phyloP scores from a whole-genome alignment of 64 coral and sea anemone species.

The Montipora sp. region DNA sequence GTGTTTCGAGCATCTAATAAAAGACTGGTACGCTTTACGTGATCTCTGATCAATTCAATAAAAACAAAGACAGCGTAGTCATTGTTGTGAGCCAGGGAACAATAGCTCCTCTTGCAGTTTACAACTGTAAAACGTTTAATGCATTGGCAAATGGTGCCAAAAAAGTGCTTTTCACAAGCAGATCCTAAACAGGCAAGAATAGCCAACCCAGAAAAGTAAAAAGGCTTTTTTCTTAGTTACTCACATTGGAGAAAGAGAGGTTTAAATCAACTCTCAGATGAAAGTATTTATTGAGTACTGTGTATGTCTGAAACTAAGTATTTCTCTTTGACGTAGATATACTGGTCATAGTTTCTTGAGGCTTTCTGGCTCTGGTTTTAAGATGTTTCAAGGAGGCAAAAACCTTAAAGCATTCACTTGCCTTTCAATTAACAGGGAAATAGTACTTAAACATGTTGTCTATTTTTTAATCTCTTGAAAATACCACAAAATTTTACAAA shows the following conservation, averaged over 20 bases:
- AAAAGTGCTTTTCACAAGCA: not conserved
- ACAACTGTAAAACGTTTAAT: not conserved
- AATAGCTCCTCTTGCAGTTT: not conserved
- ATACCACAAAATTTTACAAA: constrained; percentile 54
- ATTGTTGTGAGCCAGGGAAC: not conserved
- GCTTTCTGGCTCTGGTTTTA: too few species aligned
- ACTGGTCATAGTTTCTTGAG: too few species aligned
- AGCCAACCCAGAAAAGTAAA: not conserved
- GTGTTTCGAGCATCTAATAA: not conserved
- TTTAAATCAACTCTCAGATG: not conserved
- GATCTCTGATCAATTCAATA: too few species aligned
- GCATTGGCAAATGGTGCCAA: not conserved
- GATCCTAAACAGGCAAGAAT: not conserved
- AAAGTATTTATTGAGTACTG: too few species aligned
- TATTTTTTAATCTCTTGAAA: constrained; percentile 25
- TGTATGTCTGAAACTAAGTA: too few species aligned
- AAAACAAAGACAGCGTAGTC: too few species aligned
- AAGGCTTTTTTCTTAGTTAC: not conserved
- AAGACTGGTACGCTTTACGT: not conserved
- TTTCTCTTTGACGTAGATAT: too few species aligned
- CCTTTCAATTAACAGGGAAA: not conserved
- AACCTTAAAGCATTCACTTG: not conserved
- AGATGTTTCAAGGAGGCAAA: not conserved
- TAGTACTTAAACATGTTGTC: not conserved
- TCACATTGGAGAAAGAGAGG: not conserved